Conservation (phyloP, 2,888 invertebrate genomes). For the Hipparchia sbordonii region DNA sequence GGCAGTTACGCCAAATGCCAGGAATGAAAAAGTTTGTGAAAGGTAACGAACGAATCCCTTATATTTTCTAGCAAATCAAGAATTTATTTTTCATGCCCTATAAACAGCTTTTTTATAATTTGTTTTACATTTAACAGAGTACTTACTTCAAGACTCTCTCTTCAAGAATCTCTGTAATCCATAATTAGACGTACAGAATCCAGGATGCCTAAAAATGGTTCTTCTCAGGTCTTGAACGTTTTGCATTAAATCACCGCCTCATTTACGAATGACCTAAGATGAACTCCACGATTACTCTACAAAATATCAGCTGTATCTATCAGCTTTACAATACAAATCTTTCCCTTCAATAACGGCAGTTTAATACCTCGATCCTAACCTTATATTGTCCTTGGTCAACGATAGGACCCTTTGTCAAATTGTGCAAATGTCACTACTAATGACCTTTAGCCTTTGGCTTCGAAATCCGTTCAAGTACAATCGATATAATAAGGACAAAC, state of each 20-base stretch:
- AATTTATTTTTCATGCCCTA: no score
- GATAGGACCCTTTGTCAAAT: slow-evolving; percentile 29
- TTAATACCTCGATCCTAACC: slow-evolving; percentile 14
- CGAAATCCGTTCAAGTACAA: slow-evolving; percentile 22
- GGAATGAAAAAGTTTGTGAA: not conserved
- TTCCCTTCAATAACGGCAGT: not conserved
- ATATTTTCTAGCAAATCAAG: no score
- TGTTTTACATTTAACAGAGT: no score
- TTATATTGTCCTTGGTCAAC: slow-evolving; percentile 27
- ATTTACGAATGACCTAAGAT: no score
- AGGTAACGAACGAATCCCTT: not conserved
- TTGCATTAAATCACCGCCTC: no score
- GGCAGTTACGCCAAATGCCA: not conserved
- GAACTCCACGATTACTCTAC: no score
- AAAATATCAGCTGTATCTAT: not conserved
- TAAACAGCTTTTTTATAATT: no score
- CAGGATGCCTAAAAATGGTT: no score
- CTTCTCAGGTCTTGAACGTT: no score
- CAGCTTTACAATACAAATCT: not conserved
- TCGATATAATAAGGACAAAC: slow-evolving; percentile 3
- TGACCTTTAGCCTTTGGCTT: slow-evolving; percentile 32
- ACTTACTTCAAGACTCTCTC: no score
- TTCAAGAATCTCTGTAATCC: no score
- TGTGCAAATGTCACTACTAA: slow-evolving; percentile 30
- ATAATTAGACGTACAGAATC: no score